phyloP scores from a whole-genome alignment of 2,797 vertebrate genomes.

The Eupleurogrammus muticus region DNA sequence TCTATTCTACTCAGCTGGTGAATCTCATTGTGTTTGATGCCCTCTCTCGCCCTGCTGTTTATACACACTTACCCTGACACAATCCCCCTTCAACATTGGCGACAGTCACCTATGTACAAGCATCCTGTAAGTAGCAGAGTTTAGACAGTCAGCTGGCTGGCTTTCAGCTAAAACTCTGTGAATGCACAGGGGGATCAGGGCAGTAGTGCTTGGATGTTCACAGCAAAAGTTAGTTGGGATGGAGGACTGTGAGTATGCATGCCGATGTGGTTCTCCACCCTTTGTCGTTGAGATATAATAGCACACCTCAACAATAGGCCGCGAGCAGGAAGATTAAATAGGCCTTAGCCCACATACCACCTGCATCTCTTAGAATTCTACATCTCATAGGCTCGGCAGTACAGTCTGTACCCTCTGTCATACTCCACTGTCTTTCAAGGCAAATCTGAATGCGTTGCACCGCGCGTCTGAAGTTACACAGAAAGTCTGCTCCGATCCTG shows the following conservation, averaged over 20 bases:
- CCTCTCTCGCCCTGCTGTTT: conserved; percentile 59
- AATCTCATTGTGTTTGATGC: conserved; percentile 46
- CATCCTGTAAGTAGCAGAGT: conserved; percentile 42
- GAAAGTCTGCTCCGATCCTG: conserved; percentile 51
- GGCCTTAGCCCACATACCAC: conserved; percentile 61
- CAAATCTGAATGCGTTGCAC: conserved; percentile 47
- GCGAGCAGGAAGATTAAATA: conserved; percentile 70
- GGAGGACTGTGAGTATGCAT: conserved; percentile 69
- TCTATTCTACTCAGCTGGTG: conserved; percentile 39
- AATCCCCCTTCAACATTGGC: conserved; percentile 41
- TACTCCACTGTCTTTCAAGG: conserved; percentile 50
- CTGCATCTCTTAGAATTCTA: conserved; percentile 65
- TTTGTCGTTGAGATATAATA: conserved; percentile 66
- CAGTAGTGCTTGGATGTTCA: conserved; percentile 51
- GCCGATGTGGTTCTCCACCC: conserved; percentile 33
- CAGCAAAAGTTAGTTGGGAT: conserved; percentile 67
- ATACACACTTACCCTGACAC: conserved; percentile 59
- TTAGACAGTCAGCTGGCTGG: conserved; percentile 43
- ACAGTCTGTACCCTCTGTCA: conserved; percentile 50
- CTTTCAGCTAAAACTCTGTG: conserved; percentile 45
- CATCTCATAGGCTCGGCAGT: conserved; percentile 51
- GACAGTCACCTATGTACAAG: conserved; percentile 38
- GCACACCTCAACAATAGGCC: conserved; percentile 59
- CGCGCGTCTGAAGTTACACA: conserved; percentile 55
- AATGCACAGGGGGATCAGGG: conserved; percentile 42